A percentile compares a stretch with the other conserved stretches of the same genome.
These are phyloP conservation scores for Eolophus roseicapilla DNA, from an alignment of 2,113 vertebrate genomes.

Conservation along the genomic window DNA sequence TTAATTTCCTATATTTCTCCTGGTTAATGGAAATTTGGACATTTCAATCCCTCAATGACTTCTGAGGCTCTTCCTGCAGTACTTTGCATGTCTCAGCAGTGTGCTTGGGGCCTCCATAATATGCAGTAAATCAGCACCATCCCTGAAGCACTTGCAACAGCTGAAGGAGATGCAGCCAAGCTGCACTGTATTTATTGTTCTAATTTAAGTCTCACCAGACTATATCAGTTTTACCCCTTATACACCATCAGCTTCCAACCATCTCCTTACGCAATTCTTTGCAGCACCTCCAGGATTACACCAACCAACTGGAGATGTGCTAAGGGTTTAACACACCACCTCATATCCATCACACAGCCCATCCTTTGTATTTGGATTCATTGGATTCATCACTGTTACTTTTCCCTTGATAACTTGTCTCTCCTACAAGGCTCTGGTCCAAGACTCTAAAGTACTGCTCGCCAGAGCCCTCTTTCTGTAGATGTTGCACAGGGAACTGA, in stretches of 20 bases:
- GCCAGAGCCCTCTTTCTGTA: accelerated
- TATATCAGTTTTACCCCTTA: background rate
- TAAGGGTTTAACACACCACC: background rate
- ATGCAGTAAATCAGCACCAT: background rate
- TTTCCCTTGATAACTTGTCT: background rate
- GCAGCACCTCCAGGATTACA: background rate
- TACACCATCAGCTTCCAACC: background rate
- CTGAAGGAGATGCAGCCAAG: background rate
- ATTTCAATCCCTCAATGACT: background rate
- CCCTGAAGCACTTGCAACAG: background rate
- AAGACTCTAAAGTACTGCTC: background rate
- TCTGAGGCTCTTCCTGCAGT: background rate
- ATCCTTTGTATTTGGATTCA: background rate
- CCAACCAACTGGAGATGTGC: background rate
- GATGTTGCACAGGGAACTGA: background rate
- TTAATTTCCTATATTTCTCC: background rate
- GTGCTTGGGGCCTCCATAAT: background rate
- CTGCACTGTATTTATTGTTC: background rate
- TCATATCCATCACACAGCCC: accelerated
- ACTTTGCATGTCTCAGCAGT: background rate
- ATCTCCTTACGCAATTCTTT: background rate
- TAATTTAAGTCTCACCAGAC: background rate
- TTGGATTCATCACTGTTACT: background rate
- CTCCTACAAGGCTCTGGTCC: background rate
- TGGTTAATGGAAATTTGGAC: background rate